Evolutionary conservation across 1,140 invertebrate species (phyloP), one percentile per base, ranked within the genome.

Genomic region (Arion vulgaris): DNA sequence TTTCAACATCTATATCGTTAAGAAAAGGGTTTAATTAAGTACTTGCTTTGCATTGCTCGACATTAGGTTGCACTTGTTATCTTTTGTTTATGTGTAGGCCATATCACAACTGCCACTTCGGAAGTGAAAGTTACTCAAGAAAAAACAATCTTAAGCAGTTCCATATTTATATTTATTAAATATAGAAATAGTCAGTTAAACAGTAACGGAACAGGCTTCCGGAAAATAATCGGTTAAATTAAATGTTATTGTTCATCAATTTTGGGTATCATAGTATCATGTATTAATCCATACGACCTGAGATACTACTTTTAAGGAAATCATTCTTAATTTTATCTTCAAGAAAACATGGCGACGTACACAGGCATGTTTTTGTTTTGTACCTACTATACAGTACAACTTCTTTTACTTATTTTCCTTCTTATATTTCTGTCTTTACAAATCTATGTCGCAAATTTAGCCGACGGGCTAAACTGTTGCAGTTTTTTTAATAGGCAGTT

Each of bases 21-120:
- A n/a, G n/a, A 76, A 36, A 28, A 53, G 49, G 36, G 11, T 15
- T 41, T 45, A 74, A 41, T 39, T 15, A 11, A 49, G 17, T 32
- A 76, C 76, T 57, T 78, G 28, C 76, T 78, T 78, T 66, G 76
- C 0, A 78, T 19, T 68, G 39, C 36, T 78, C 51, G 76, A 78
- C 76, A 78, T 78, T 78, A 39, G 76, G 45, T 57, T 53, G 41
- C n/a, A 66, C 36, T 36, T 32, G 1, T 23, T n/a, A 39, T 9
- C 17, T n/a, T 78, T 78, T 66, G 76, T 78, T 78, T 78, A 66
- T 78, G 39, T 78, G 76, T 78, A 36, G 28, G 51, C 74, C 74
- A 36, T 51, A 11, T 38, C 45, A 76, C 45, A 76, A 1, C 51
- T 36, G 13, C 26, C 71, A 11, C 4, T 73, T 49, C 71, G 71